Conservation (phyloP, 2,797 vertebrate genomes). For the Sparus aurata region DNA sequence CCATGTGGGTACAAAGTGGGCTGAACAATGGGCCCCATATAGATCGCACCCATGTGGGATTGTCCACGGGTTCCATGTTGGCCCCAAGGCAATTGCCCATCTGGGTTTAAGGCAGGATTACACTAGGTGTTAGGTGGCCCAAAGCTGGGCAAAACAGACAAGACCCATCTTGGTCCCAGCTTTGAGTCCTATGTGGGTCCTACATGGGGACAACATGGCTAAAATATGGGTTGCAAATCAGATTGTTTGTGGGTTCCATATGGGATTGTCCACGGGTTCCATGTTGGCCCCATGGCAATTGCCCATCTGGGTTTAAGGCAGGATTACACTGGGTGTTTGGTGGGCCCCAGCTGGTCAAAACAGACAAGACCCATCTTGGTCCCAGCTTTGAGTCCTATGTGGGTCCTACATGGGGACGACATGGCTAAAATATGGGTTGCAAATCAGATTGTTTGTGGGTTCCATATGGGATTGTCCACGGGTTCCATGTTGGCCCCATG, state of each 20-base stretch:
- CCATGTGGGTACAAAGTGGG: constrained; percentile 16
- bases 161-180: constrained; percentile 18
- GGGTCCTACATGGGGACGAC: too few relatives aligned
- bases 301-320: constrained; percentile 15
- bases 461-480: too few relatives aligned
- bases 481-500: background rate
- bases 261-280: too few relatives aligned
- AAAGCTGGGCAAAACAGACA: constrained; percentile 19
- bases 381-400: too few relatives aligned
- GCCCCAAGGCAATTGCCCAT: constrained; percentile 13
- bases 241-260: too few relatives aligned
- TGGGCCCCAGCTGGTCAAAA: constrained; percentile 18
- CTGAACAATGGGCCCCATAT: constrained; percentile 20
- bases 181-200: too few relatives aligned
- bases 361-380: constrained; percentile 19
- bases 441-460: too few relatives aligned
- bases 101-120: constrained; percentile 20
- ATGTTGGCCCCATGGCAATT: constrained; percentile 14
- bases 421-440: too few relatives aligned
- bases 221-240: too few relatives aligned
- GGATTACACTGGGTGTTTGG: constrained; percentile 14
- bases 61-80: constrained; percentile 23
- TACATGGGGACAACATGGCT: too few relatives aligned
- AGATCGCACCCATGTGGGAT: too few relatives aligned
- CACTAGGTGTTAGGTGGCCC: constrained; percentile 11